Base-by-base conservation (phyloP, 1,140 invertebrate species). In the Bombyx mandarina region DNA sequence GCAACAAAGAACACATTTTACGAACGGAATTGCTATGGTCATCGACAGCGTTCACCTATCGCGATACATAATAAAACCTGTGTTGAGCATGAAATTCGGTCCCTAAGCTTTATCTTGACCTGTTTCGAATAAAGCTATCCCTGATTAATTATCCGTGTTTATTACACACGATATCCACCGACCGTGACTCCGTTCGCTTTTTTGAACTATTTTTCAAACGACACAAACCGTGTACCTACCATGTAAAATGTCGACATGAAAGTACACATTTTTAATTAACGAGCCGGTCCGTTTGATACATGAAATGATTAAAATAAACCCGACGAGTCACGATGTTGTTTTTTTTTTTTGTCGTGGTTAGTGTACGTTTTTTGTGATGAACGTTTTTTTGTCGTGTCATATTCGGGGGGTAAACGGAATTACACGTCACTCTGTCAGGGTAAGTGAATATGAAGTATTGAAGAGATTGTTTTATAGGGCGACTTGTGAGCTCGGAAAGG, bases 71-170 rank as follows among this genome's bases (percentile, higher is more conserved):
- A 51, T 51, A 51, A 8, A 18, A 2, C 7, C 7, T 18, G 18
- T 10, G 42, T 35, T 10, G 50, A 10, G 42, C 50, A 51, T 51
- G 42, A 51, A 51, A 51, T 51, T 51, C 50, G 50, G 50, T 51
- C 18, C 26, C 50, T 26, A 10, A 22, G 22, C 50, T 51, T 51
- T 51, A 51, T 51, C 50, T 51, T 51, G 50, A 51, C 50, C 50
- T 22, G 50, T 22, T 35, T 26, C 50, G 50, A 35, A 51, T 53
- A 59, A 56, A 59, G 57, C 51, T 51, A 57, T 61, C 50, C 57
- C 55, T 64, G 66, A 67, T 67, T 64, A 67, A 67, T 67, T 67
- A 64, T 61, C 66, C 59, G 54, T 58, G 62, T 67, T 56, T 59
- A 57, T 55, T 63, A 57, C 62, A 35, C 26, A 62, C 58, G 53